Base-by-base conservation (phyloP, 2,113 vertebrate species). In the Recurvirostra avosetta region DNA sequence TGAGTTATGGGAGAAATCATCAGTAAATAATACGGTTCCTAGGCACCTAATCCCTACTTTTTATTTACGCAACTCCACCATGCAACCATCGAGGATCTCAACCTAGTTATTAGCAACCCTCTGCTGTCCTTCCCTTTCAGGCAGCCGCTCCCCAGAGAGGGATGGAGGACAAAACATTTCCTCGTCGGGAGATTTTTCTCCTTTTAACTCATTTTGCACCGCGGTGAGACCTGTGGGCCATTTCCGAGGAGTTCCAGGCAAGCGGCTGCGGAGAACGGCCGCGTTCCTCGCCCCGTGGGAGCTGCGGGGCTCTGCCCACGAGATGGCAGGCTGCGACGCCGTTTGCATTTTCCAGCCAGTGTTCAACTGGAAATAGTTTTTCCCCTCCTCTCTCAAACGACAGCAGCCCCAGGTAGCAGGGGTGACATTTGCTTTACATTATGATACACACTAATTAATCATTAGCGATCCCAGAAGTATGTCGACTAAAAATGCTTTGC, bases 371-470 rank as follows among this genome's bases (percentile, higher is more conserved):
- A 98, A 98, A 94, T 9, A 94, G 97, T 82, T 86, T 96, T 97
- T 96, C 97, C 95, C 45, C 45, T 16, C 43, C 43, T 43, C 43
- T 98, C 96, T 97, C 98, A 97, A 98, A 98, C 97, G 98, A 98
- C 98, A 98, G 98, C 98, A 98, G 98, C 98, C 98, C 98, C 98
- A 98, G 98, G 98, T 99, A 99, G 99, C 99, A 98, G 88, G 98
- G 98, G 98, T 99, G 99, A 99, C 99, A 99, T 99, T 99, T 99
- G 99, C 98, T 98, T 99, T 99, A 99, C 98, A 99, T 99, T 99
- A 99, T 98, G 98, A 99, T 98, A 99, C 98, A 98, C 98, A 97
- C 99, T 99, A 99, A 99, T 99, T 99, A 99, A 99, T 99, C 99
- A 99, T 99, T 99, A 99, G 99, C 92, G 98, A 99, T 99, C 98